Conservation (phyloP, 2,797 vertebrate species). For the Enteromius thamalakanensis region DNA sequence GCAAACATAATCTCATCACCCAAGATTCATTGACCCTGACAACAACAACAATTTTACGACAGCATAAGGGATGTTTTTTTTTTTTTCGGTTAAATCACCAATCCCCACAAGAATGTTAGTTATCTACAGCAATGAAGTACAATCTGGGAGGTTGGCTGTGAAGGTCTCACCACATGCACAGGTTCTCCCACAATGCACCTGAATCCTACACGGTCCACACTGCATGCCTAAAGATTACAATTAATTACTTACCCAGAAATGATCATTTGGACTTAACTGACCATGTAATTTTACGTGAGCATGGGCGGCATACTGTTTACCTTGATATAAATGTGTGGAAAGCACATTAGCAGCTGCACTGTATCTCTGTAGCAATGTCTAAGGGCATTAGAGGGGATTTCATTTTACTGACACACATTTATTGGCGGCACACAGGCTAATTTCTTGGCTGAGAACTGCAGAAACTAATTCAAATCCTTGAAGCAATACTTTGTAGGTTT, state of each 20-base stretch:
- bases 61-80: slow-evolving; percentile 42
- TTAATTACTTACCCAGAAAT: slow-evolving; percentile 57
- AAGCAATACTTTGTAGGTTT: slow-evolving; percentile 18
- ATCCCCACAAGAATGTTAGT: slow-evolving; percentile 4
- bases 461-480: slow-evolving; percentile 21
- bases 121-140: slow-evolving; percentile 8
- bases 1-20: slow-evolving; percentile 37
- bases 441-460: slow-evolving; percentile 1
- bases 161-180: neutral
- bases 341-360: slow-evolving; percentile 48
- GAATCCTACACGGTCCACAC: neutral
- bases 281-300: slow-evolving; percentile 59
- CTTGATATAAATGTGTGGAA: slow-evolving; percentile 46
- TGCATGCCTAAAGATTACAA: slow-evolving; percentile 40
- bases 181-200: slow-evolving; percentile 18
- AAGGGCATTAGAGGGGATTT: slow-evolving; percentile 38
- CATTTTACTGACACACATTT: slow-evolving; percentile 48
- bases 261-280: slow-evolving; percentile 60
- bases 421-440: slow-evolving; percentile 9
- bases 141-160: slow-evolving; percentile 4
- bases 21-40: slow-evolving; percentile 52
- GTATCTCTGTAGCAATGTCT: slow-evolving; percentile 17
- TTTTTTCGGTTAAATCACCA: slow-evolving; percentile 41
- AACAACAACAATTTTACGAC: slow-evolving; percentile 48
- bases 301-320: slow-evolving; percentile 42